Base-by-base conservation (phyloP, 2,797 vertebrate species). In the Protosalanx chinensis region DNA sequence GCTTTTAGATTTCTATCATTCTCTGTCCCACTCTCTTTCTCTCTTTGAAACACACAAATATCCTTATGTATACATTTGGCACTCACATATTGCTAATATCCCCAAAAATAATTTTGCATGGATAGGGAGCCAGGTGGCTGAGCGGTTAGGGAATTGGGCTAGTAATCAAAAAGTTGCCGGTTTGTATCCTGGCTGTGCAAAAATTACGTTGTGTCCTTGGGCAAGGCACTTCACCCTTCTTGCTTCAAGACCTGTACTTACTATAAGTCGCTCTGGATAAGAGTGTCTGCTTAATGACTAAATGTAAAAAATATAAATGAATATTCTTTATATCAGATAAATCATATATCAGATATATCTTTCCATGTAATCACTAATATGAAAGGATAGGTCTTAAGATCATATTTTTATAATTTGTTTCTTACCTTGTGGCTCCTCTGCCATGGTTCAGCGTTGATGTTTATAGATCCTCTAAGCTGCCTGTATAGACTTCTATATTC, bases 401-500 rank as follows among this genome's bases (percentile, higher is more conserved):
- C 59, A 64, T 53, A 20, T 16, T n/a, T 5, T 16, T 67, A 32
- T 12, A 32, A 30, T 53, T 8, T 35, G 58, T 2, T 8, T 58
- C 35, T 69, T 73, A 73, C 76, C 72, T 77, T 49, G 62, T n/a
- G 16, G 18, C 12, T 80, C 68, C 15, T 37, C 33, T 63, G n/a
- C n/a, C 59, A 35, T 46, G 76, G 49, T 72, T 77, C 35, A 41
- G 32, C 30, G 69, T 15, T 15, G 15, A 10, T 23, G 35, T 41
- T 46, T 16, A 56, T 56, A 46, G 30, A 18, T 30, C 53, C 70
- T 78, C 67, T 64, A 56, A 13, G 56, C 67, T 27, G 12, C 12
- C 32, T 37, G 35, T 5, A 61, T 49, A 37, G n/a, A 64, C 70
- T 66, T 76, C 35, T 75, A 46, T 61, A 72, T 69, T 37, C 68